Percentiles rank a stretch among this genome's conserved stretches.
Conservation (phyloP, 1,140 invertebrate species). For the Sipha flava region DNA sequence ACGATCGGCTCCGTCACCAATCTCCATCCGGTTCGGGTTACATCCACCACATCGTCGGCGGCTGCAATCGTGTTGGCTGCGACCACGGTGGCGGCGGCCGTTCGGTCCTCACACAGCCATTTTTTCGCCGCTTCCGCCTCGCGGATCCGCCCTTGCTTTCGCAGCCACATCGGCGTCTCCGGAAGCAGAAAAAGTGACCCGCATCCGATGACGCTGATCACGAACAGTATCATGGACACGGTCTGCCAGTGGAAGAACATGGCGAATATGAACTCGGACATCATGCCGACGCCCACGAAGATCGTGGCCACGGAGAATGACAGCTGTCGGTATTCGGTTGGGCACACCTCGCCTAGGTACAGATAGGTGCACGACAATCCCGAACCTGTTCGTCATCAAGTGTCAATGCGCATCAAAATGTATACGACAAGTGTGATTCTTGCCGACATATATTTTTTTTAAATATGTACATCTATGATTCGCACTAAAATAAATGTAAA, state of each 20-base stretch:
- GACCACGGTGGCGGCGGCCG: not conserved
- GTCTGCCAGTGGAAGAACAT: conserved; percentile 42
- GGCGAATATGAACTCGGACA: conserved; percentile 46
- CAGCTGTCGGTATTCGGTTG: conserved; percentile 39
- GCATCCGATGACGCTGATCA: conserved; percentile 35
- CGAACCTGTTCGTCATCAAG: too few species aligned
- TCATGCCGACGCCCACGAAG: conserved; percentile 48
- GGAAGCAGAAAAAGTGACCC: conserved; percentile 54
- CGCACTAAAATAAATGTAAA: too few species aligned
- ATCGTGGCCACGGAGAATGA: conserved; percentile 44
- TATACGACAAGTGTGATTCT: too few species aligned
- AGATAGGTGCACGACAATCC: conserved; percentile 38
- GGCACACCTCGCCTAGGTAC: conserved; percentile 40
- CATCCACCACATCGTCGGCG: not conserved
- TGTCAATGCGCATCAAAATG: too few species aligned
- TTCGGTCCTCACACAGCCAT: not conserved
- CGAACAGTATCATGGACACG: conserved; percentile 34
- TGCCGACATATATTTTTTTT: too few species aligned
- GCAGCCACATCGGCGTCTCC: conserved; percentile 57
- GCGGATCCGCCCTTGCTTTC: conserved; percentile 50
- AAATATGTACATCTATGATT: too few species aligned
- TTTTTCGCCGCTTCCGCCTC: conserved; percentile 40
- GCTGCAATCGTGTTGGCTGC: not conserved
- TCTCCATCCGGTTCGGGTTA: conserved; percentile 47
- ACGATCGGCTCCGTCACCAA: conserved; percentile 39